A percentile compares a stretch with the other conserved stretches of the same genome.
These are phyloP conservation scores for Drosophila repleta DNA, from an alignment of 1,140 invertebrate genomes.

Conservation along the genomic window DNA sequence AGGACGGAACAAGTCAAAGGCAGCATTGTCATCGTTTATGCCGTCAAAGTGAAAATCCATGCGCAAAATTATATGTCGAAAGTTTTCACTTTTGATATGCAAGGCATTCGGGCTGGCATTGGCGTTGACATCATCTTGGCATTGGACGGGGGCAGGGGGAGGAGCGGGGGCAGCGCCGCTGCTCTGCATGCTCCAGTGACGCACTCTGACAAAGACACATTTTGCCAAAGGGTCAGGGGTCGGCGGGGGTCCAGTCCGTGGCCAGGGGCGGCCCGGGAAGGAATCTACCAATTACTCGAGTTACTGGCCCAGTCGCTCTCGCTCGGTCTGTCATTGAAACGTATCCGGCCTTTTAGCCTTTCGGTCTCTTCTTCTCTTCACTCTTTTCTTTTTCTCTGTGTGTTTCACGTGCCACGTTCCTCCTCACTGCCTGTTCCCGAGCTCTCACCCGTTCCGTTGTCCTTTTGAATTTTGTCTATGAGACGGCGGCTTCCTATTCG, in stretches of 20 bases:
- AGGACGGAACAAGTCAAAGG: constrained; percentile 12
- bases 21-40: constrained; percentile 75
- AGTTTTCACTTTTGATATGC: constrained; percentile 81
- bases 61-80: constrained; percentile 81
- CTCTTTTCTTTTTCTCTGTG: constrained; percentile 16
- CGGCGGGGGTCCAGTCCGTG: background rate
- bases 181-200: constrained; percentile 62
- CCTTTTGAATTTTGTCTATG: constrained; percentile 43
- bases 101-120: constrained; percentile 44
- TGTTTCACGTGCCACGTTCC: constrained; percentile 1
- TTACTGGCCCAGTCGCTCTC: constrained; percentile 58
- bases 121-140: constrained; percentile 25
- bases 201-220: constrained; percentile 78
- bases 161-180: background rate
- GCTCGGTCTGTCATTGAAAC: constrained; percentile 54
- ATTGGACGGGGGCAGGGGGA: constrained; percentile 1
- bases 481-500: constrained; percentile 35
- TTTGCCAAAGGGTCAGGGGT: constrained; percentile 24
- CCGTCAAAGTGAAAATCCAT: constrained; percentile 79
- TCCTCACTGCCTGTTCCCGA: background rate
- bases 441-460: constrained; percentile 6
- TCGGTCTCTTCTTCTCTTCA: background rate
- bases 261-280: background rate
- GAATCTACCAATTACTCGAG: constrained; percentile 72
- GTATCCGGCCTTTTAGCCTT: constrained; percentile 47